Conservation (phyloP, 2,113 vertebrate species). For the Bubo bubo region DNA sequence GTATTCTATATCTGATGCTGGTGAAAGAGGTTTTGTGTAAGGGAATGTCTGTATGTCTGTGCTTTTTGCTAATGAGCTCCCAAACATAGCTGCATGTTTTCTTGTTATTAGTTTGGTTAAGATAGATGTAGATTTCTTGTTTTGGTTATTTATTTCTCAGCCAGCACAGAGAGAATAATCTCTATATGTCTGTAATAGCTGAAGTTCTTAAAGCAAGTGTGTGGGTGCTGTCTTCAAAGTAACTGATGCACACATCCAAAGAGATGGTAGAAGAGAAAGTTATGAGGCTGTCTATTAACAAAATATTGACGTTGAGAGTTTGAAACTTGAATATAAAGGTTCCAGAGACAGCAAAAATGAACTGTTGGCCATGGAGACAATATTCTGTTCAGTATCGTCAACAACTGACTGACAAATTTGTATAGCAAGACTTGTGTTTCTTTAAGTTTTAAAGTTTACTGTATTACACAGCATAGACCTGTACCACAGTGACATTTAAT, state of each 20-base stretch:
- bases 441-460: not conserved
- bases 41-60: constrained; percentile 73
- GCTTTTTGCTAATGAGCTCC: constrained; percentile 72
- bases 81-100: constrained; percentile 5
- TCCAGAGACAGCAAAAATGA: not conserved
- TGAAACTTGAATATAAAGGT: not conserved
- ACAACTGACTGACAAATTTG: fast-evolving
- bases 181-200: not conserved
- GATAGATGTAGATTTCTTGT: not conserved
- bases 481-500: not conserved
- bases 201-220: not conserved
- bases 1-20: constrained; percentile 72
- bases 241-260: not conserved
- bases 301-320: not conserved
- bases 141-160: constrained; percentile 8
- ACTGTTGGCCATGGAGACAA: not conserved
- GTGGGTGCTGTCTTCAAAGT: not conserved
- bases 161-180: not conserved
- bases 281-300: not conserved
- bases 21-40: constrained; percentile 79
- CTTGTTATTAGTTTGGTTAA: not conserved
- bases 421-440: not conserved
- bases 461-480: not conserved
- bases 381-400: not conserved
- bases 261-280: not conserved